Evolutionary conservation across 2,113 vertebrate species (phyloP).

Genomic region (Mormyrus iriodes): DNA sequence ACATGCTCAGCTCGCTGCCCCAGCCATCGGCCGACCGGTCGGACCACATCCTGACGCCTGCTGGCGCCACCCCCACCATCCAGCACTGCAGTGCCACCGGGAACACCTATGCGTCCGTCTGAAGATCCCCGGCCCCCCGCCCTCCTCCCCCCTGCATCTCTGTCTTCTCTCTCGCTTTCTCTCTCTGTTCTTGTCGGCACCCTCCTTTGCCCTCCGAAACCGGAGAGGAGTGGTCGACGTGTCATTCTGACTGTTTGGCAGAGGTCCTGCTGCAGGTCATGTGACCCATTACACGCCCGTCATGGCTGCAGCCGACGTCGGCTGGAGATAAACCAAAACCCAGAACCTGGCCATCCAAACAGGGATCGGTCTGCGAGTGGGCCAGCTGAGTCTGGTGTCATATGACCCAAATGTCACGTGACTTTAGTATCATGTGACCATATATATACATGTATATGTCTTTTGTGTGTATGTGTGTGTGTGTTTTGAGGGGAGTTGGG

Average conservation of each 20-base stretch:
- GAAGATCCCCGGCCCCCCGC: constrained; percentile 32
- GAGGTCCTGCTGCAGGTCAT: not conserved
- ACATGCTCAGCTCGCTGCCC: constrained; percentile 56
- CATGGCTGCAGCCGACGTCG: not conserved
- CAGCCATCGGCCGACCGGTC: constrained; percentile 49
- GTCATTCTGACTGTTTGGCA: not conserved
- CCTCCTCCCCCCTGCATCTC: constrained; percentile 10
- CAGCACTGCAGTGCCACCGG: constrained; percentile 66
- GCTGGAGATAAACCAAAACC: constrained; percentile 20
- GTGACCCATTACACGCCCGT: not conserved
- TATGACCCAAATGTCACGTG: constrained; percentile 11
- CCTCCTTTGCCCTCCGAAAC: constrained; percentile 32
- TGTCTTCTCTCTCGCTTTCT: constrained; percentile 26
- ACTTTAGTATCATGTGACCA: not conserved
- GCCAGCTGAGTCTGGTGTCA: not conserved
- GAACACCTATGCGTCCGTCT: constrained; percentile 68
- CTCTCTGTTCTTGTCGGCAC: constrained; percentile 16
- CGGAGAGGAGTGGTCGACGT: not conserved
- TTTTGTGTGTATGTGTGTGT: not conserved
- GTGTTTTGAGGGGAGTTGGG: not conserved
- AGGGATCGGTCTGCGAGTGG: not conserved
- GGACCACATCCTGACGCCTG: constrained; percentile 60
- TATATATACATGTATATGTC: not conserved
- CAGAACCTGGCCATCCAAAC: not conserved
- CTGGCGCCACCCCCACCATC: constrained; percentile 58